phyloP scores from a whole-genome alignment of 2,113 vertebrate genomes.

The Sturnira hondurensis region DNA sequence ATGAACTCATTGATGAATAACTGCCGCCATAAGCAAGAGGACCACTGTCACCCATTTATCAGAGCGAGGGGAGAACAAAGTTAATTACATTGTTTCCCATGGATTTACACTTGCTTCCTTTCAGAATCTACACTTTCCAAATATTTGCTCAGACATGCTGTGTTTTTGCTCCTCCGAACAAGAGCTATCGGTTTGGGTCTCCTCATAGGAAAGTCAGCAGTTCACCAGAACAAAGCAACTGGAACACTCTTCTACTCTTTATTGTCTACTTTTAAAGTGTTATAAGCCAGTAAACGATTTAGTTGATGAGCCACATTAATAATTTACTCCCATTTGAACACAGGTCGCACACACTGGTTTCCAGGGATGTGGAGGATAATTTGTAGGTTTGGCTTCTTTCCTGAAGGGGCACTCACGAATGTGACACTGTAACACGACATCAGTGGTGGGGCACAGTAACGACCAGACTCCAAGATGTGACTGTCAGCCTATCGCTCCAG shows the following conservation, averaged over 20 bases:
- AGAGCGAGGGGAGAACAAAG: slow-evolving; percentile 79
- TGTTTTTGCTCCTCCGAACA: neutral
- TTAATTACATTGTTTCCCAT: slow-evolving; percentile 80
- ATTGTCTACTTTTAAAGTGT: slow-evolving; percentile 82
- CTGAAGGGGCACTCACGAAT: slow-evolving; percentile 81
- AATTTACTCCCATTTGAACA: slow-evolving; percentile 80
- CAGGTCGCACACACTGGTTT: slow-evolving; percentile 78
- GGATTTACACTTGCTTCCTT: slow-evolving; percentile 78
- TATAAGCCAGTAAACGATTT: slow-evolving; percentile 81
- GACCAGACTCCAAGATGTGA: slow-evolving; percentile 70
- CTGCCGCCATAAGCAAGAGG: slow-evolving; percentile 78
- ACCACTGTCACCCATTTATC: slow-evolving; percentile 78
- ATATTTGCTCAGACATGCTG: slow-evolving; percentile 50
- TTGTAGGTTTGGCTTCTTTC: slow-evolving; percentile 78
- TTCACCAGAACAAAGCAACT: slow-evolving; percentile 6
- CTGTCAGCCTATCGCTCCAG: slow-evolving; percentile 80
- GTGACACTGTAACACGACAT: slow-evolving; percentile 79
- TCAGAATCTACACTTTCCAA: slow-evolving; percentile 69
- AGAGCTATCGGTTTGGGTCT: neutral
- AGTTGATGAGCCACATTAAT: slow-evolving; percentile 82
- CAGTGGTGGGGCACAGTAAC: slow-evolving; percentile 80
- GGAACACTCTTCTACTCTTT: slow-evolving; percentile 75
- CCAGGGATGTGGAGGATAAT: slow-evolving; percentile 78
- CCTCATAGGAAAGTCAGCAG: neutral
- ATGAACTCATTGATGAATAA: slow-evolving; percentile 81